These are phyloP conservation scores for Orthosia incerta DNA, from an alignment of 2,888 invertebrate species.

Conservation along the genomic window DNA sequence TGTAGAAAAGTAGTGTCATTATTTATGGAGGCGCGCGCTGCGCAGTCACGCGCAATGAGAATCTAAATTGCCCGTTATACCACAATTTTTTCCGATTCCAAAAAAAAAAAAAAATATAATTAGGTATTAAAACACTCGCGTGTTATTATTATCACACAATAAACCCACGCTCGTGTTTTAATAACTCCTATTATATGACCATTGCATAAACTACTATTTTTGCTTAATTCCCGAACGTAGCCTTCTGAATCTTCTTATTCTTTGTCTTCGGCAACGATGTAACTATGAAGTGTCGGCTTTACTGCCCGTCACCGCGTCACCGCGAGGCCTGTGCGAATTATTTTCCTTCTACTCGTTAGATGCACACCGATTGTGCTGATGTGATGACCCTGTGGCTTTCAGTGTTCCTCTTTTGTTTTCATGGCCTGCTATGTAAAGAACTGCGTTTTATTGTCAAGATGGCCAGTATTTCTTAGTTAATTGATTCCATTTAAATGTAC, in stretches of 20 bases:
- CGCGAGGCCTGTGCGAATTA: constrained; percentile 17
- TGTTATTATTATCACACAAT: too few relatives aligned
- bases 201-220: too few relatives aligned
- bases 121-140: too few relatives aligned
- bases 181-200: too few relatives aligned
- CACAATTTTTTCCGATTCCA: too few relatives aligned
- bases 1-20: too few relatives aligned
- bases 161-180: too few relatives aligned
- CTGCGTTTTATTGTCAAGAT: background rate
- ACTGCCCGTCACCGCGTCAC: constrained; percentile 4
- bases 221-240: background rate
- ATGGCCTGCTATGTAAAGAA: background rate
- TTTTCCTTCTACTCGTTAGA: constrained; percentile 24
- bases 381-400: background rate
- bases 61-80: too few relatives aligned
- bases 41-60: too few relatives aligned
- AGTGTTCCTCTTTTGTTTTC: constrained; percentile 3
- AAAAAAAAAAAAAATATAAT: too few relatives aligned
- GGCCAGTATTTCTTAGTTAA: background rate
- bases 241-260: constrained; percentile 28
- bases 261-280: background rate
- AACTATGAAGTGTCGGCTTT: constrained; percentile 2
- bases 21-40: too few relatives aligned
- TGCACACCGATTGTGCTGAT: constrained; percentile 29
- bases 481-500: background rate